Conservation (phyloP, 2,797 vertebrate species). For the Spea hammondii region DNA sequence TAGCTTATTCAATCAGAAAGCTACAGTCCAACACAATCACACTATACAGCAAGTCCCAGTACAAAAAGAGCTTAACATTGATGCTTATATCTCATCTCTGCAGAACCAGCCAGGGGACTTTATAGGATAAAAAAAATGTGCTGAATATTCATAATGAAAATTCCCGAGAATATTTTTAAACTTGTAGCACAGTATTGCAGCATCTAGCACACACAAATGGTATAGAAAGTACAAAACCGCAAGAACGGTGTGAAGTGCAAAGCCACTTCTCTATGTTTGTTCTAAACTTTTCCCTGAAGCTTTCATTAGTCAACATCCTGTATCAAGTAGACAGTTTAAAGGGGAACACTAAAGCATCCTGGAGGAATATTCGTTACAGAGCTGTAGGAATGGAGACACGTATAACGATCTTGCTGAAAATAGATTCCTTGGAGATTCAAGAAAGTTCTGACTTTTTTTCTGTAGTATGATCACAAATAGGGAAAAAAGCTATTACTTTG, state of each 20-base stretch:
- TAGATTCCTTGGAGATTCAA: conserved; percentile 25
- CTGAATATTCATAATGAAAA: conserved; percentile 48
- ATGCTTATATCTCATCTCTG: conserved; percentile 51
- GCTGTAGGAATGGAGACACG: conserved; percentile 21
- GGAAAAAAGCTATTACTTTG: conserved; percentile 17
- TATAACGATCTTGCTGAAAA: conserved; percentile 9
- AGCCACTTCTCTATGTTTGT: background rate
- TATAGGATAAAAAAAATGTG: conserved; percentile 29
- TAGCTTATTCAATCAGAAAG: conserved; percentile 28
- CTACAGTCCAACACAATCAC: conserved; percentile 40
- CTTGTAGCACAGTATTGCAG: conserved; percentile 15
- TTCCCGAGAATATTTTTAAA: conserved; percentile 30
- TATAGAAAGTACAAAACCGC: background rate
- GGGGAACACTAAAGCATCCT: conserved; percentile 30
- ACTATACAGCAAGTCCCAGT: conserved; percentile 36
- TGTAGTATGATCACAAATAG: conserved; percentile 11
- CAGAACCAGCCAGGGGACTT: conserved; percentile 48
- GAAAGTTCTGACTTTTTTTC: conserved; percentile 1
- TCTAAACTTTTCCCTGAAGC: conserved; percentile 10
- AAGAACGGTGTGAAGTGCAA: background rate
- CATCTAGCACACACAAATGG: conserved; percentile 18
- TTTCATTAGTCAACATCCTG: conserved; percentile 31
- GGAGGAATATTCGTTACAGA: conserved; percentile 47
- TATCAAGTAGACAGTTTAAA: conserved; percentile 41
- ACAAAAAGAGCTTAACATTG: conserved; percentile 47